These are phyloP conservation scores for Urophycis tenuis DNA, from an alignment of 2,797 vertebrate species.

Conservation along the genomic window DNA sequence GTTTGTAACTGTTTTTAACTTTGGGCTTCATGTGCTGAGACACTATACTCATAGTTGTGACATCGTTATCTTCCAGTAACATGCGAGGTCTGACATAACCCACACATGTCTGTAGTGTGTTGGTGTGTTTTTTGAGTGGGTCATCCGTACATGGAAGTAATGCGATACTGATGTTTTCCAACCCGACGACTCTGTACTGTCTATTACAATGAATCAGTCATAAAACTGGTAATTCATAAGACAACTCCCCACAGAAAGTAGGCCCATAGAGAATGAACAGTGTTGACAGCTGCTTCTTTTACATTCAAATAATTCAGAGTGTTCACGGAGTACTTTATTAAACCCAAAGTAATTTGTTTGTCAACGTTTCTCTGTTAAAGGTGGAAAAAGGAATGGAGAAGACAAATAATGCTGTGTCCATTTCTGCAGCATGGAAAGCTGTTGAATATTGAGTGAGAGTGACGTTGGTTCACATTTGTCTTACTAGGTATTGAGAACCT, in stretches of 20 bases:
- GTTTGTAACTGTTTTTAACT: background rate
- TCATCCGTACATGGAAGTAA: background rate
- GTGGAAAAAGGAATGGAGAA: background rate
- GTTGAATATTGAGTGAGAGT: background rate
- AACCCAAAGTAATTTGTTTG: background rate
- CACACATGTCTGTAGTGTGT: background rate
- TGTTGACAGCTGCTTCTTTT: background rate
- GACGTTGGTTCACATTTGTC: background rate
- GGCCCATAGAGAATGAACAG: background rate
- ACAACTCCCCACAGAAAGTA: background rate
- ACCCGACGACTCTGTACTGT: background rate
- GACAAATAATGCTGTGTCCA: background rate
- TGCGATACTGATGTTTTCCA: background rate
- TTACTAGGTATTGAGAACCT: conserved; percentile 87
- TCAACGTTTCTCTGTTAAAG: background rate
- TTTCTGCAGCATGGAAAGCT: background rate
- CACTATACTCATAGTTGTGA: background rate
- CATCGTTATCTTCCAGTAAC: background rate
- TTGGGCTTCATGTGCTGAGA: background rate
- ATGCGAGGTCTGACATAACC: background rate
- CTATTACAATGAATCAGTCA: background rate
- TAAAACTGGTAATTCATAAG: background rate
- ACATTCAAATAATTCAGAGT: background rate
- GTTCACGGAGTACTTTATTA: background rate
- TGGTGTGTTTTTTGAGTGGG: background rate